Conservation (phyloP, 2,113 vertebrate species). For the Pungitius pungitius region DNA sequence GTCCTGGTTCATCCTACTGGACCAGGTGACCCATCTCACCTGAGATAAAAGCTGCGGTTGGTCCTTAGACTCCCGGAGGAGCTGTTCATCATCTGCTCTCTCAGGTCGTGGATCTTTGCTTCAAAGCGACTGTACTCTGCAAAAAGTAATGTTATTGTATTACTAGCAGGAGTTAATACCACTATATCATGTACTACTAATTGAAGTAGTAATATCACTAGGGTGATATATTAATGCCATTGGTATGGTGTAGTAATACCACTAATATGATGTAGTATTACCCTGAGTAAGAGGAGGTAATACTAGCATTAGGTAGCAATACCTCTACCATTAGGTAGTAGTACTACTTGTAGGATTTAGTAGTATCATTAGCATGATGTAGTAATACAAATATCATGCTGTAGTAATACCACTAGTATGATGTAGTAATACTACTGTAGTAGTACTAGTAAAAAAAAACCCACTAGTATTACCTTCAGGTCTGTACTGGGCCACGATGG, state of each 20-base stretch:
- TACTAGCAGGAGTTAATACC: too few relatives aligned
- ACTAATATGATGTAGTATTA: not conserved
- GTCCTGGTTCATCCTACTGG: not conserved
- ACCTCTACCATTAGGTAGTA: not conserved
- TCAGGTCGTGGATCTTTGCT: conserved; percentile 87
- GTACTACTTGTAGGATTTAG: not conserved
- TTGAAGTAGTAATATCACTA: too few relatives aligned
- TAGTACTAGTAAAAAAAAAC: not conserved
- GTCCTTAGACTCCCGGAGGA: conserved; percentile 85
- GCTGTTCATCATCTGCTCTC: conserved; percentile 90
- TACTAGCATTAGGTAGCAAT: too few relatives aligned
- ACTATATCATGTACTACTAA: too few relatives aligned
- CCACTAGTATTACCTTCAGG: conserved; percentile 59
- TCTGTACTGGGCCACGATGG: conserved; percentile 72
- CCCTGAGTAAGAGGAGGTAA: too few relatives aligned
- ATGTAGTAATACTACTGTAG: not conserved
- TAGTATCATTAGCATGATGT: too few relatives aligned
- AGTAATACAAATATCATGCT: not conserved
- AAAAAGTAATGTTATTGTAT: not conserved
- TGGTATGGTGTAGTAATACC: not conserved
- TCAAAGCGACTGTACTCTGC: conserved; percentile 89
- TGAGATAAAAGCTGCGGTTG: conserved; percentile 86
- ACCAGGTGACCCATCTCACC: conserved; percentile 55
- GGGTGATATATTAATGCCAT: too few relatives aligned
- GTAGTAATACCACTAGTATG: not conserved